These are phyloP conservation scores for Bagarius yarrelli DNA, from an alignment of 2,113 vertebrate species.

Conservation along the genomic window DNA sequence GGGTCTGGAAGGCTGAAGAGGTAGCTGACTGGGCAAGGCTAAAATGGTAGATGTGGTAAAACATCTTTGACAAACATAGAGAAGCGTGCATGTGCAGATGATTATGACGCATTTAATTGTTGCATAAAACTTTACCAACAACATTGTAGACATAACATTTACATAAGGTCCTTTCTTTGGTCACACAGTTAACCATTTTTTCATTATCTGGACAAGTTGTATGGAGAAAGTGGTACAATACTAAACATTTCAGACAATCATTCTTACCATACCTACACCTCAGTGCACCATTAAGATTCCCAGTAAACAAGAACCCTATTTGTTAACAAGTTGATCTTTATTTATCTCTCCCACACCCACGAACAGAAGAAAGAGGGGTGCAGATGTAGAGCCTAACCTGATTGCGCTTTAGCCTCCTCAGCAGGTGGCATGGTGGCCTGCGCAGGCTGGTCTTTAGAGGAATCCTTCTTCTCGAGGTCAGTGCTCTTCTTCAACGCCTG, in stretches of 20 bases:
- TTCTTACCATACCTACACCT: neutral
- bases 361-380: neutral
- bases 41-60: neutral
- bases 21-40: slow-evolving; percentile 55
- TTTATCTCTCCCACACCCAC: neutral
- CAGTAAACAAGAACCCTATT: neutral
- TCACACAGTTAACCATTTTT: neutral
- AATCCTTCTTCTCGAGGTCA: slow-evolving; percentile 24
- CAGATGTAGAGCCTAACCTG: slow-evolving; percentile 61
- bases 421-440: slow-evolving; percentile 40
- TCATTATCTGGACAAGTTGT: neutral
- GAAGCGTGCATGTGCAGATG: neutral
- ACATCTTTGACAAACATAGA: neutral
- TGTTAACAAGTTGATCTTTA: neutral
- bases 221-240: neutral
- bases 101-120: too few species aligned
- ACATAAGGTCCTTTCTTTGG: neutral
- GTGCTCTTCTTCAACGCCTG: slow-evolving; percentile 47
- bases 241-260: neutral
- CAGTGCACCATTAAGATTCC: neutral
- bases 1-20: slow-evolving; percentile 55
- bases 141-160: neutral
- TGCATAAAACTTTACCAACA: neutral
- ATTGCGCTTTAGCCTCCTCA: slow-evolving; percentile 55
- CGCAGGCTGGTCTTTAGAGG: slow-evolving; percentile 32